Percentiles rank a stretch among this genome's conserved stretches.
phyloP scores from a whole-genome alignment of 1,140 invertebrate genomes.

The Drosophila prosaltans region DNA sequence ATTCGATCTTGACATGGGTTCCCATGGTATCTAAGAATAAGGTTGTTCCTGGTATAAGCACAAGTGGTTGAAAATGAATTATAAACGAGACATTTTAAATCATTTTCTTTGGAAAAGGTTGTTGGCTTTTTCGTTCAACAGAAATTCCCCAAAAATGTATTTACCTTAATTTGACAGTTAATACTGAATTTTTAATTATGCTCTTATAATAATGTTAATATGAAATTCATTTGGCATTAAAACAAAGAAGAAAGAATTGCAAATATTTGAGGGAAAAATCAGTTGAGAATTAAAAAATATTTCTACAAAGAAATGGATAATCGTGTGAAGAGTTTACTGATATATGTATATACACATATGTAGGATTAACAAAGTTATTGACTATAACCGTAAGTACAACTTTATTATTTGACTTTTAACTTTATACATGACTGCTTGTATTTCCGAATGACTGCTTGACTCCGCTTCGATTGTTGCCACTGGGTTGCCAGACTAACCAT shows the following conservation, averaged over 20 bases:
- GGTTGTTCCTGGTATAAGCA: neutral
- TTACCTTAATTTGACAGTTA: neutral
- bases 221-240: neutral
- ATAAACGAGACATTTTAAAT: slow-evolving; percentile 3
- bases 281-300: no score
- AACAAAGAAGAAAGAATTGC: neutral
- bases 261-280: no score
- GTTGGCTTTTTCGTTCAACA: neutral
- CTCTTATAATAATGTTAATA: neutral
- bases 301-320: no score
- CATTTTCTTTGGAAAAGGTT: neutral
- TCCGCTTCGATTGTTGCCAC: no score
- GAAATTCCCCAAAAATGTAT: neutral
- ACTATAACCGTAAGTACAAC: no score
- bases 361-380: no score
- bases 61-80: slow-evolving; percentile 1
- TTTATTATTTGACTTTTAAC: no score
- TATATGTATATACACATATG: no score
- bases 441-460: no score
- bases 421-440: no score
- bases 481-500: no score
- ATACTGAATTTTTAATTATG: neutral
- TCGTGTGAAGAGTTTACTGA: no score
- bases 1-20: slow-evolving; percentile 48
- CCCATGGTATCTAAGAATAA: neutral